Evolutionary conservation across 2,113 vertebrate genomes (phyloP).

Genomic region (Cavia aperea): DNA sequence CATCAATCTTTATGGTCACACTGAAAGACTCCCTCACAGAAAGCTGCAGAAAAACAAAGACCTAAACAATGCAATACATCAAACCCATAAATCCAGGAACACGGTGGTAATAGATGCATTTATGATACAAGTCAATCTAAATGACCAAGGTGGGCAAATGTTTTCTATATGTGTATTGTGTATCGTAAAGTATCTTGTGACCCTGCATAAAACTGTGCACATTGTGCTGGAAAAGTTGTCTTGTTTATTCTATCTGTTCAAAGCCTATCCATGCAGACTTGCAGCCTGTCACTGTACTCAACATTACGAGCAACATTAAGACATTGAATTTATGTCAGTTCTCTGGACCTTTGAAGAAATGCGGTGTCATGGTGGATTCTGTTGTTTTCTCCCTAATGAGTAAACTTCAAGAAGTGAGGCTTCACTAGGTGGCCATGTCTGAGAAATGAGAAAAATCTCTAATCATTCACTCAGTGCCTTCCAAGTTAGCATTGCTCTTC

Average conservation of each 20-base stretch:
- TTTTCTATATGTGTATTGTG: fast-evolving
- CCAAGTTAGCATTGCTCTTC: background rate
- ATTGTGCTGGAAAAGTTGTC: background rate
- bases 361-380: background rate
- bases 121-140: slow-evolving; percentile 52
- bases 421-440: background rate
- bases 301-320: background rate
- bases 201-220: background rate
- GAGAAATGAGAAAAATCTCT: background rate
- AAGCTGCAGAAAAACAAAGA: slow-evolving; percentile 67
- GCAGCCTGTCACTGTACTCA: background rate
- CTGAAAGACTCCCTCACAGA: slow-evolving; percentile 29
- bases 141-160: slow-evolving; percentile 24
- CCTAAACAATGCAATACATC: slow-evolving; percentile 41
- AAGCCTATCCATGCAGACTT: background rate
- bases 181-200: slow-evolving; percentile 36
- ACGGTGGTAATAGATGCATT: slow-evolving; percentile 46
- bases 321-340: background rate
- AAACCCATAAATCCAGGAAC: slow-evolving; percentile 48
- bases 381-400: background rate
- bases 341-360: background rate
- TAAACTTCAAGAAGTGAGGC: background rate
- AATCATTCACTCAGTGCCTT: background rate
- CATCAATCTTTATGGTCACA: slow-evolving; percentile 33
- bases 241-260: background rate